Evolutionary conservation across 2,888 invertebrate species (phyloP), one percentile per base, ranked within the genome.

Genomic region (Drosophila basisetae): DNA sequence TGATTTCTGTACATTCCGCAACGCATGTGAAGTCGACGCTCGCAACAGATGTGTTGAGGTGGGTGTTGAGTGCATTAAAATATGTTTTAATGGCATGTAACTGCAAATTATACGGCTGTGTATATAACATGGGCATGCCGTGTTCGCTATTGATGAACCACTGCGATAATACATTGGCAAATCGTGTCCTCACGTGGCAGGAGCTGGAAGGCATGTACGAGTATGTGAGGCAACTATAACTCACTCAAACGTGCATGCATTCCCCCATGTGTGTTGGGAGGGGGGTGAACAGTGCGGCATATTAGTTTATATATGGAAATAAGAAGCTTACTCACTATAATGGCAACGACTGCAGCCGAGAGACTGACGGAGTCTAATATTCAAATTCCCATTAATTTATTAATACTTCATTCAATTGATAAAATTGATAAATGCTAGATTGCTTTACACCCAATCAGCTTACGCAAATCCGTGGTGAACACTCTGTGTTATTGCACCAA

Each of bases 81-180:
- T 76, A 74, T 76, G 74, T 73, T 83, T 77, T 83, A 76, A 80
- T 74, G 68, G 67, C 76, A 61, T 67, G 62, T 63, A 64, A 58
- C 54, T 55, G 69, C 80, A 89, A 78, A 89, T 89, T 89, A 80
- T 59, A 80, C 65, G 60, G 37, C 50, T 31, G 54, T 62, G 50
- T 25, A 47, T 28, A 47, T 58, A 76, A 74, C 85, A 91, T 73
- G 89, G 83, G 79, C 73, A 76, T 77, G 79, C 67, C 73, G 65
- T 76, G 85, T 79, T 66, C 72, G 78, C 68, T 88, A 76, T 60
- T 69, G 89, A 84, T 89, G 71, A 61, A 60, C 63, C 61, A 33
- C 52, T 50, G 10, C 58, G 83, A 79, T 82, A 78, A 78, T 77
- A 61, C 60, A 50, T 43, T 18, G 37, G n/a, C 68, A 41, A 22